These are phyloP conservation scores for Ptychoptera contaminata DNA, from an alignment of 2,888 invertebrate genomes.

Conservation along the genomic window DNA sequence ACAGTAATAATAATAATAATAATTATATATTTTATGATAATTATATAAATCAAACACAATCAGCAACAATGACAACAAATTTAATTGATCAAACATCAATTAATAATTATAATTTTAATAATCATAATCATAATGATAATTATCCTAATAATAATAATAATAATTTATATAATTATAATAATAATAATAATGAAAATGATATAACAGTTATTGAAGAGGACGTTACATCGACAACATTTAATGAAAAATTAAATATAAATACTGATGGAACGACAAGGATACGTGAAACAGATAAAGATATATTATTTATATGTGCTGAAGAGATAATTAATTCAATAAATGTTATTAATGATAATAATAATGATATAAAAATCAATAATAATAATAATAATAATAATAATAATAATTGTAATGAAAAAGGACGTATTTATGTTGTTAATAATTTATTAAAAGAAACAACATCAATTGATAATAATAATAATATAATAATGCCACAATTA, in stretches of 20 bases:
- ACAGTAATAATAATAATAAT: no score
- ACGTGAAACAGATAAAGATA: slow-evolving; percentile 12
- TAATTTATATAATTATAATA: background rate
- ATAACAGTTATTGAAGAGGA: background rate
- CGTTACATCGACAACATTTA: background rate
- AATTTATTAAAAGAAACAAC: slow-evolving; percentile 19
- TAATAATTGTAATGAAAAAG: slow-evolving; percentile 16
- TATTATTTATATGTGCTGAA: slow-evolving; percentile 14
- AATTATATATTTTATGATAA: no score
- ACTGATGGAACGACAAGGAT: no score
- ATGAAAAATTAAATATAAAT: no score
- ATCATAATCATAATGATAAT: background rate
- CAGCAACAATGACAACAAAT: no score
- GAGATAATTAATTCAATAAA: slow-evolving; percentile 14
- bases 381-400: slow-evolving; percentile 1
- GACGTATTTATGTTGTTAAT: slow-evolving; percentile 27
- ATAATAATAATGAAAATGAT: background rate
- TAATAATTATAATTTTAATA: background rate
- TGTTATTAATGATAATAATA: background rate
- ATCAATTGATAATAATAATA: slow-evolving; percentile 8
- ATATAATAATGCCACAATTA: background rate
- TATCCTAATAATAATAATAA: background rate
- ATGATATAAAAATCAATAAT: background rate
- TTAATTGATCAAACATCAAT: no score
- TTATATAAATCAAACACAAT: no score